Evolutionary conservation across 2,113 vertebrate species (phyloP), one percentile per base, ranked within the genome.

Genomic region (Falco punctatus): DNA sequence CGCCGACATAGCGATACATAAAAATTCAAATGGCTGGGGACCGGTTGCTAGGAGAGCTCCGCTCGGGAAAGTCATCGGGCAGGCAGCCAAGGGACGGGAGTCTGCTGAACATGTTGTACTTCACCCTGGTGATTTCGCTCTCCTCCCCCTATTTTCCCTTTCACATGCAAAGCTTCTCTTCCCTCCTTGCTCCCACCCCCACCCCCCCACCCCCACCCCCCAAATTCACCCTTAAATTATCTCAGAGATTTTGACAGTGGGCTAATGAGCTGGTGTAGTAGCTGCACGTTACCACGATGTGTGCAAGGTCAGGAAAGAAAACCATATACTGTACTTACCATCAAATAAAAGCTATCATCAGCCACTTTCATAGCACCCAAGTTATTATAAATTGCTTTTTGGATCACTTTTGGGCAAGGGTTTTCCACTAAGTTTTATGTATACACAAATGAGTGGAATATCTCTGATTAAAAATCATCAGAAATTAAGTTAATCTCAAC

Each of bases 31-130:
- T 97, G 98, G 97, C 98, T 98, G 97, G 98, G 98, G 98, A 97
- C 77, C 8, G 97, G 98, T 99, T 99, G 98, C 99, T 98, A 98
- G 98, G 98, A 98, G 97, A 99, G 98, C 97, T 97, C 91, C 90
- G 95, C 98, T 98, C 86, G 6, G 96, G 96, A 98, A 98, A 98
- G 98, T 98, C 96, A 97, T 94, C 96, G 97, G 98, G 98, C 98
- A 98, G 96, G 94, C 97, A 93, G 98, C 98, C 98, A 98, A 98
- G 90, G 96, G 96, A 97, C 95, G 32, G 66, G 92, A 97, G 96
- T 98, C 97, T 97, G 93, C 83, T 95, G 97, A 98, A 98, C 96
- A 96, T 94, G 94, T 96, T 96, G 96, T 92, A 97, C 96, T 97
- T 94, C 78, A 90, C 73, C 90, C 96, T 95, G 93, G 97, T 96